Base-by-base conservation (phyloP, 2,888 invertebrate genomes). In the Lasioglossum oenotherae region DNA sequence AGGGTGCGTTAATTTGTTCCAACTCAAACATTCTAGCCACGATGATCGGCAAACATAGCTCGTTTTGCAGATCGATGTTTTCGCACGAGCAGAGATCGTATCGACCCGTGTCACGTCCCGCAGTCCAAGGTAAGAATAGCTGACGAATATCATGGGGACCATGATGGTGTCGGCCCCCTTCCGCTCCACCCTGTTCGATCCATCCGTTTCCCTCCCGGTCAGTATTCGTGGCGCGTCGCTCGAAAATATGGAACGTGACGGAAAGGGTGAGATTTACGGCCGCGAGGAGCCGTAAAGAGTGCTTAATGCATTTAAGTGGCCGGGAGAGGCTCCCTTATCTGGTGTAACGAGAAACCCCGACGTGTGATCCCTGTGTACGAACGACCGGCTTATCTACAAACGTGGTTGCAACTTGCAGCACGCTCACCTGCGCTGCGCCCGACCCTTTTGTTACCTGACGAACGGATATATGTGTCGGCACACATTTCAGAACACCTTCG, bases 161-260 rank as follows among this genome's bases (percentile, higher is more conserved):
- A 60, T 12, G 60, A 27, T 60, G 14, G 60, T n/a, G 27, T 60
- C 67, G 31, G 19, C 38, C 35, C 67, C 67, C 69, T 23, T 16
- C 10, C 49, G 14, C 10, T 44, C 74, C 74, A 35, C 14, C 60
- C 67, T 12, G 3, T 67, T 67, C 67, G 69, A 78, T 82, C 80
- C 53, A n/a, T 53, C 53, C 53, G 4, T 16, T 73, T 14, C 14
- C n/a, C 67, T 35, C 35, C 35, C 8, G 16, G 38, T 53, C 49
- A 10, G 73, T 53, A 86, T 86, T 82, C 86, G 64, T 35, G 35
- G 8, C 79, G 86, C 84, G 81, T 82, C 81, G 83, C 73, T 79
- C 78, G 87, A 87, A 92, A 92, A 93, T 93, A 93, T 93, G 92
- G 90, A 91, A 92, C 92, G 91, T 90, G 92, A 91, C 90, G 88